Evolutionary conservation across 2,113 vertebrate species (phyloP).

Genomic region (Cisticola juncidis): DNA sequence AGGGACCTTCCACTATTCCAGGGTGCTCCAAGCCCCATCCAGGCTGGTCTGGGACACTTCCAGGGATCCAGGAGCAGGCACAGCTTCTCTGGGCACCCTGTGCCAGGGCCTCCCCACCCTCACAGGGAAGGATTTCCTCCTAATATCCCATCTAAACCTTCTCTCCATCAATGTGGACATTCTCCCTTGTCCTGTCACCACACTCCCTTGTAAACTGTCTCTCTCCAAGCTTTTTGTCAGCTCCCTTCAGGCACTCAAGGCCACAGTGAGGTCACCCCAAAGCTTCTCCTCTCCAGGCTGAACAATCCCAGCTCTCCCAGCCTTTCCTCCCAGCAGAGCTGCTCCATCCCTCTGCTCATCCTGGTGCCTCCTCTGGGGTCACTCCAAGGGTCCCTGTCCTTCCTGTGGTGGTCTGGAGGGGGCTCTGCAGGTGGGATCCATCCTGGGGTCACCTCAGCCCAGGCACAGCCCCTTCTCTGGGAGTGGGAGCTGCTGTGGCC

Average conservation of each 20-base stretch:
- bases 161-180: background rate
- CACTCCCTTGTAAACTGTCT: background rate
- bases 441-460: background rate
- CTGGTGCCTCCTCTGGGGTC: background rate
- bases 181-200: background rate
- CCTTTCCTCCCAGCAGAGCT: background rate
- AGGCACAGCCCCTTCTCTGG: background rate
- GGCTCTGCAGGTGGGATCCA: background rate
- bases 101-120: rapidly evolving
- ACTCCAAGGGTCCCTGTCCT: background rate
- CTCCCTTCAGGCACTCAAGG: background rate
- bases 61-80: background rate
- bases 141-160: background rate
- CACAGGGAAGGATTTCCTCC: background rate
- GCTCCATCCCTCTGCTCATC: background rate
- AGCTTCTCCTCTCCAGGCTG: background rate
- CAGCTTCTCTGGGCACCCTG: background rate
- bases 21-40: rapidly evolving
- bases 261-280: rapidly evolving
- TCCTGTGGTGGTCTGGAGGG: background rate
- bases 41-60: rapidly evolving
- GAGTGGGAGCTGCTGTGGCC: no score
- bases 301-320: background rate
- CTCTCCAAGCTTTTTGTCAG: background rate
- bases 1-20: rapidly evolving